Evolutionary conservation across 2,888 invertebrate species (phyloP).

Genomic region (Synergus umbraculus): DNA sequence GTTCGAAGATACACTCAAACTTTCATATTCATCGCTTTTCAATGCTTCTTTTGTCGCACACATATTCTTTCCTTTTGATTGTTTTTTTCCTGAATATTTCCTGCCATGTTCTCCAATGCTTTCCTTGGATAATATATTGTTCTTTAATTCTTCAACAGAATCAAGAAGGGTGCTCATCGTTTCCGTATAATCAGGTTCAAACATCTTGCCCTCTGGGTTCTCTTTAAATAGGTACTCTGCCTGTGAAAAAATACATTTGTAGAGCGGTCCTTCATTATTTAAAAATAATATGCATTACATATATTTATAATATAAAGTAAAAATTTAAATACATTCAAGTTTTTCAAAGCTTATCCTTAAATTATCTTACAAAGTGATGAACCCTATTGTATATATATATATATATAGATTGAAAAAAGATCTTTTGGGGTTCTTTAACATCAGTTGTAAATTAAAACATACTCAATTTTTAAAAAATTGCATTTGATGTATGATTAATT

Average conservation of each 20-base stretch:
- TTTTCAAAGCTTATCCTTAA: no score
- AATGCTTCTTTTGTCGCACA: background rate
- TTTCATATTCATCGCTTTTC: background rate
- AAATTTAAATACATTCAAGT: no score
- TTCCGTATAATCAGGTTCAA: conserved; percentile 83
- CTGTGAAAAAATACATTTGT: conserved; percentile 64
- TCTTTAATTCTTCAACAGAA: conserved; percentile 78
- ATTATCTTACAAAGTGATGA: no score
- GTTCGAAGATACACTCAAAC: background rate
- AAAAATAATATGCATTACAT: background rate
- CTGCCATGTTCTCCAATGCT: conserved; percentile 50
- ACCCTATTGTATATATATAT: no score
- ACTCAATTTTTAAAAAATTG: no score
- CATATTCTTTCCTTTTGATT: background rate
- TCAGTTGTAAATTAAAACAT: no score
- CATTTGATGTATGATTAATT: no score
- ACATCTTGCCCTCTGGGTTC: conserved; percentile 85
- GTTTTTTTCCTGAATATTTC: conserved; percentile 47
- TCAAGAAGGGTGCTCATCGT: conserved; percentile 79
- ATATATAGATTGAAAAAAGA: no score
- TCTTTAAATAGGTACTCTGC: conserved; percentile 84
- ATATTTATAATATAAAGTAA: no score
- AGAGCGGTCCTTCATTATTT: background rate
- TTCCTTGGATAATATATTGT: conserved; percentile 61
- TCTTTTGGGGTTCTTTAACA: no score